Conservation (phyloP, 2,113 vertebrate genomes). For the Oryzias celebensis region DNA sequence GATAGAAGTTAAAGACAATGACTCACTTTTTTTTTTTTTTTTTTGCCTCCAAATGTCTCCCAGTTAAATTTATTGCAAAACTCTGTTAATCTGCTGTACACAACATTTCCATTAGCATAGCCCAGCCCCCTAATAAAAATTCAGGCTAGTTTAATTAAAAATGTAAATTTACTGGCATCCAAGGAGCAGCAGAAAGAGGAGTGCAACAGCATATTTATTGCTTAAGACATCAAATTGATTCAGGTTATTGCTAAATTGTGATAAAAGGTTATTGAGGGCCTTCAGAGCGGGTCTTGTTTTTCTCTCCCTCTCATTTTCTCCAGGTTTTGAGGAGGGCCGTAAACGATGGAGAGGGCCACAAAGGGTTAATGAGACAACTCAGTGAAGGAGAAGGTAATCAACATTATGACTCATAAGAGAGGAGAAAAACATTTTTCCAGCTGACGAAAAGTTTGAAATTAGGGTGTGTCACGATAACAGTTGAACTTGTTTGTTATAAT, state of each 20-base stretch:
- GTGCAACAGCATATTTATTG: slow-evolving; percentile 99
- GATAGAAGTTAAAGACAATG: slow-evolving; percentile 95
- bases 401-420: slow-evolving; percentile 75
- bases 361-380: slow-evolving; percentile 75
- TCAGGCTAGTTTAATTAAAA: slow-evolving; percentile 99
- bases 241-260: slow-evolving; percentile 87
- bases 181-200: slow-evolving; percentile 98
- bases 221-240: slow-evolving; percentile 99
- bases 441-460: slow-evolving; percentile 72
- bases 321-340: slow-evolving; percentile 66
- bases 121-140: slow-evolving; percentile 99
- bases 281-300: slow-evolving; percentile 76
- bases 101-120: slow-evolving; percentile 99
- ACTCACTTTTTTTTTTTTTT: slow-evolving; percentile 75
- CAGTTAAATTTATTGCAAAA: slow-evolving; percentile 99
- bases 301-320: slow-evolving; percentile 66
- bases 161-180: slow-evolving; percentile 99
- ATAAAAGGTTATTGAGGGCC: slow-evolving; percentile 83
- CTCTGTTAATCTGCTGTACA: slow-evolving; percentile 99
- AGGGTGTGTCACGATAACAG: slow-evolving; percentile 71
- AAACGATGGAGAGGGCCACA: slow-evolving; percentile 71
- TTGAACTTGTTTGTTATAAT: slow-evolving; percentile 65
- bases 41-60: slow-evolving; percentile 84
- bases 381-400: slow-evolving; percentile 69
- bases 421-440: slow-evolving; percentile 64